phyloP scores from a whole-genome alignment of 2,113 vertebrate species.

The Seriola rivoliana region DNA sequence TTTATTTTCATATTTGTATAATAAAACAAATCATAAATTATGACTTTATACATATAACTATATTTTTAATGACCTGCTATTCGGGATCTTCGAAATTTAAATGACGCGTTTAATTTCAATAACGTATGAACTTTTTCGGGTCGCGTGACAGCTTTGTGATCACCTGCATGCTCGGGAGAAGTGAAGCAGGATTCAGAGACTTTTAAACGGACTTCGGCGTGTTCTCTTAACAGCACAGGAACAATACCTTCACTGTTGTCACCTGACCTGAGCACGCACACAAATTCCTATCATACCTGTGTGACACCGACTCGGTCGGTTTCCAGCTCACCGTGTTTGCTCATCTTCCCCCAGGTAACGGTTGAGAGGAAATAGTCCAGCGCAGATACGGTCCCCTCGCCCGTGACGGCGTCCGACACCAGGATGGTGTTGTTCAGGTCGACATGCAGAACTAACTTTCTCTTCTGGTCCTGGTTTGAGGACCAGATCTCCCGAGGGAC shows the following conservation, averaged over 20 bases:
- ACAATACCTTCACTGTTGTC: neutral
- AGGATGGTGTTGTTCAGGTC: constrained; percentile 92
- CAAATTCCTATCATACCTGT: neutral
- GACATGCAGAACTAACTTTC: constrained; percentile 87
- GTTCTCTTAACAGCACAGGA: too few relatives aligned
- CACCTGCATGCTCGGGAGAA: too few relatives aligned
- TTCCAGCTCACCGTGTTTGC: constrained; percentile 66
- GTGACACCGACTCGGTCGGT: neutral
- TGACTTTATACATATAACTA: neutral
- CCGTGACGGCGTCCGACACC: constrained; percentile 86
- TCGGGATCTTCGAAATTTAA: neutral
- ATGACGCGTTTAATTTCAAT: neutral
- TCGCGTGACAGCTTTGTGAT: neutral
- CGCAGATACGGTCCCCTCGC: constrained; percentile 85
- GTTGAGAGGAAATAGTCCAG: constrained; percentile 88
- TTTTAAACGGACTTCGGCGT: neutral
- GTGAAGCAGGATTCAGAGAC: fast-evolving
- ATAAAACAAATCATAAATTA: neutral
- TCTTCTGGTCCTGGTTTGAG: neutral
- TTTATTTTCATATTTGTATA: too few relatives aligned
- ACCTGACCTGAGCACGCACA: neutral
- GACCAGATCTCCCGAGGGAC: constrained; percentile 12
- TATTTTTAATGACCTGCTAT: neutral
- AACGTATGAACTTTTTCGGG: neutral
- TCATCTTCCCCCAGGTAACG: constrained; percentile 87